Evolutionary conservation across 1,140 invertebrate genomes (phyloP), one percentile per base, ranked within the genome.

Genomic region (Cotesia vestalis): DNA sequence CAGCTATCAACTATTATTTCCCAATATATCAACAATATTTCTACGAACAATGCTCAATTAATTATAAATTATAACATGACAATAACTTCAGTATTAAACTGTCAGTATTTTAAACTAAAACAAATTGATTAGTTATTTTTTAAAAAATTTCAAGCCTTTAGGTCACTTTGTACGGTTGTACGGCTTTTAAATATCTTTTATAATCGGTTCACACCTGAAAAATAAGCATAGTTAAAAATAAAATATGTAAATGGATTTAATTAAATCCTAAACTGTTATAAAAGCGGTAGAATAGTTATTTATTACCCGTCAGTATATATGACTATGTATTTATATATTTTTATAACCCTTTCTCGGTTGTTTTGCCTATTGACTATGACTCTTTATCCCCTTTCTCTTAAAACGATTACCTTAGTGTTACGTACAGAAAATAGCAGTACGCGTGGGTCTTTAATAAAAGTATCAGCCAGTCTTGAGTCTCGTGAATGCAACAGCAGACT

Each of bases 381-480:
- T 61, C 34, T 14, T 62, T 27, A n/a, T 36, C 62, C 62, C 38
- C 36, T 66, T 34, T 27, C 34, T 35, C 35, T 55, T 52, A 8
- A 53, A 53, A 35, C 66, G 66, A 67, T 67, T 55, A 67, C 66
- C 66, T 67, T 53, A 53, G 14, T 59, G 57, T 27, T 20, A 17
- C 40, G 14, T 12, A 67, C 11, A 51, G 17, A 20, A 46, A 46
- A 46, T 46, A 64, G 62, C 62, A n/a, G 14, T 17, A 14, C 46
- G 51, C 66, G 66, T 67, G 51, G 66, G 66, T 55, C 40, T 46
- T 46, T 46, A 46, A 46, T 46, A 46, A 46, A 46, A 46, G 40
- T 46, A 46, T 46, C 40, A 46, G 40, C 40, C 40, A 46, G 40
- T 46, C 40, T 46, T 46, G 6, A 46, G 40, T 46, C 66, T 67